Conservation (phyloP, 2,888 invertebrate species). For the Luperina nickerlii region DNA sequence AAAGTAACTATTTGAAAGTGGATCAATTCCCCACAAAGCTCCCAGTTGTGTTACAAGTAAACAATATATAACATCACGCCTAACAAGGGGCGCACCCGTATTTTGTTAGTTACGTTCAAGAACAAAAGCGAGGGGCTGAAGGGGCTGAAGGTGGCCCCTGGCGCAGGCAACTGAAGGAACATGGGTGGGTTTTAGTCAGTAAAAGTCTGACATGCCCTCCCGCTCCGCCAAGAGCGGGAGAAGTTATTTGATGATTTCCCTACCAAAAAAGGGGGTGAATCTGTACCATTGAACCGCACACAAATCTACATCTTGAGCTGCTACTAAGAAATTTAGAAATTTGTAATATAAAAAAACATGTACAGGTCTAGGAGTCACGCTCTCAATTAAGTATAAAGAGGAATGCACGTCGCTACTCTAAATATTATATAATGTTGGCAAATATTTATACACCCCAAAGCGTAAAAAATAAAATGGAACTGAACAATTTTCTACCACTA, state of each 20-base stretch:
- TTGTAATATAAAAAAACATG: no score
- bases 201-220: no score
- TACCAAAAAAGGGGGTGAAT: background rate
- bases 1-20: background rate
- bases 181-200: no score
- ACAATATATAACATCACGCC: background rate
- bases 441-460: conserved; percentile 40
- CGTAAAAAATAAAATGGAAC: conserved; percentile 26
- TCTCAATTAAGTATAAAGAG: background rate
- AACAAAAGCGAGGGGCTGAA: background rate
- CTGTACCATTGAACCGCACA: background rate
- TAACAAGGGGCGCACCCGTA: background rate
- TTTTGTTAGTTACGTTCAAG: background rate
- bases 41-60: background rate
- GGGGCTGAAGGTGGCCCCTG: no score
- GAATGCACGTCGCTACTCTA: background rate
- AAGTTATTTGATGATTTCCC: no score
- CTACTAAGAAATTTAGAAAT: background rate
- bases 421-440: conserved; percentile 2
- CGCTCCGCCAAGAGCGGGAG: no score
- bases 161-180: no score
- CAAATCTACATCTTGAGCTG: background rate
- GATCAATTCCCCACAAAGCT: background rate
- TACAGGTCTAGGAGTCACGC: background rate
- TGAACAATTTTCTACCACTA: conserved; percentile 10